Conservation (phyloP, 2,113 vertebrate species). For the Ceyx cyanopectus region DNA sequence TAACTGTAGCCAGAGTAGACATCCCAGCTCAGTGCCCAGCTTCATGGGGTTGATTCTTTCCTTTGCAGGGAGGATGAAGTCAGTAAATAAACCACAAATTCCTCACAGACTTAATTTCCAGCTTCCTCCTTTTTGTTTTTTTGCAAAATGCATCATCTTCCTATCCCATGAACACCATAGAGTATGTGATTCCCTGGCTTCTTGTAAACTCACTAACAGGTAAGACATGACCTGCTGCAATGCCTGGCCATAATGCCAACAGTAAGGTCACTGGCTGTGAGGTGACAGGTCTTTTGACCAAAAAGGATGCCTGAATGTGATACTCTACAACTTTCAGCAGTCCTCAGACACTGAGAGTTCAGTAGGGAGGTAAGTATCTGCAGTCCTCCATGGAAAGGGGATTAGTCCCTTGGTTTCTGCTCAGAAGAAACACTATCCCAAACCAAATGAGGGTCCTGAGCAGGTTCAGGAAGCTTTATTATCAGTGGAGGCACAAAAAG, state of each 20-base stretch:
- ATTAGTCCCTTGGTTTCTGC: neutral
- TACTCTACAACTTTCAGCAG: neutral
- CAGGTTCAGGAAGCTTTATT: neutral
- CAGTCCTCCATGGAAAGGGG: neutral
- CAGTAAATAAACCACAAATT: neutral
- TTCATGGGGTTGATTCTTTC: neutral
- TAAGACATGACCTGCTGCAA: neutral
- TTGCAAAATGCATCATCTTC: neutral
- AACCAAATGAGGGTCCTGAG: neutral
- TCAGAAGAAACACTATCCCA: neutral
- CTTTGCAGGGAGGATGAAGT: neutral
- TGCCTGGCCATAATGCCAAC: neutral
- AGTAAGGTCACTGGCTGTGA: neutral
- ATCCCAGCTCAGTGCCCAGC: neutral
- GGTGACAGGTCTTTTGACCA: neutral
- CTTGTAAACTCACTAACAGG: neutral
- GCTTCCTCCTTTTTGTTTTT: neutral
- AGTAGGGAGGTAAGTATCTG: neutral
- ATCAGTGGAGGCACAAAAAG: neutral
- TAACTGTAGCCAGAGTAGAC: neutral
- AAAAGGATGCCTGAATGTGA: neutral
- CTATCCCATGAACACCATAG: rapidly evolving
- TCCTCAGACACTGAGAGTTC: neutral
- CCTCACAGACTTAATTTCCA: neutral
- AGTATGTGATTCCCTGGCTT: neutral